Conservation (phyloP, 1,140 invertebrate species). For the Drosophila yakuba region DNA sequence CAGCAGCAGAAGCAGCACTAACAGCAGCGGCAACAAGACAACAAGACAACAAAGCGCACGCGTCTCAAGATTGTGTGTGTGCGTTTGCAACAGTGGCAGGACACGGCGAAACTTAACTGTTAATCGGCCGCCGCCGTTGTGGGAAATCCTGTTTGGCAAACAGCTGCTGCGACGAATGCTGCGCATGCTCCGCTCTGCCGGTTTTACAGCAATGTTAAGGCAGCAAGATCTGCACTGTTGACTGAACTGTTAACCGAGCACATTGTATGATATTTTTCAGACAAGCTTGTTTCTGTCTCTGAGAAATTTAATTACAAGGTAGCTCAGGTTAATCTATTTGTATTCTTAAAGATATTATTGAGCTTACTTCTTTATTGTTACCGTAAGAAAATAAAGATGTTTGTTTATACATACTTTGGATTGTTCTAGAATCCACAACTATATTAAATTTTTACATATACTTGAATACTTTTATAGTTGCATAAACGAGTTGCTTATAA, state of each 20-base stretch:
- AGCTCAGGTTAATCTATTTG: too few relatives aligned
- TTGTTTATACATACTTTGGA: too few relatives aligned
- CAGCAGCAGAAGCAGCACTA: constrained; percentile 16
- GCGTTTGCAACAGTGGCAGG: constrained; percentile 30
- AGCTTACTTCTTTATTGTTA: too few relatives aligned
- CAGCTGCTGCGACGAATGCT: constrained; percentile 44
- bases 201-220: constrained; percentile 23
- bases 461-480: too few relatives aligned
- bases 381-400: too few relatives aligned
- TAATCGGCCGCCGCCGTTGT: constrained; percentile 31
- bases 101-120: constrained; percentile 53
- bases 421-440: too few relatives aligned
- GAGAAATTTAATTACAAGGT: too few relatives aligned
- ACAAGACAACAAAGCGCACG: constrained; percentile 67
- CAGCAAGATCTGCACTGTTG: constrained; percentile 16
- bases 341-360: too few relatives aligned
- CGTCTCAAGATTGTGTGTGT: constrained; percentile 43
- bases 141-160: constrained; percentile 53
- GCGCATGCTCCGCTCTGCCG: constrained; percentile 3
- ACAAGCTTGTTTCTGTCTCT: too few relatives aligned
- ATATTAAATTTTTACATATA: too few relatives aligned
- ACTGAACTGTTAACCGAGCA: not conserved
- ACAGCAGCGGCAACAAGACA: constrained; percentile 36
- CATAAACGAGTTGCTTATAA: too few relatives aligned
- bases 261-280: too few relatives aligned